Percentiles rank a stretch among this genome's conserved stretches.
Conservation (phyloP, 2,888 invertebrate species). For the Nephrotoma guestfalica region DNA sequence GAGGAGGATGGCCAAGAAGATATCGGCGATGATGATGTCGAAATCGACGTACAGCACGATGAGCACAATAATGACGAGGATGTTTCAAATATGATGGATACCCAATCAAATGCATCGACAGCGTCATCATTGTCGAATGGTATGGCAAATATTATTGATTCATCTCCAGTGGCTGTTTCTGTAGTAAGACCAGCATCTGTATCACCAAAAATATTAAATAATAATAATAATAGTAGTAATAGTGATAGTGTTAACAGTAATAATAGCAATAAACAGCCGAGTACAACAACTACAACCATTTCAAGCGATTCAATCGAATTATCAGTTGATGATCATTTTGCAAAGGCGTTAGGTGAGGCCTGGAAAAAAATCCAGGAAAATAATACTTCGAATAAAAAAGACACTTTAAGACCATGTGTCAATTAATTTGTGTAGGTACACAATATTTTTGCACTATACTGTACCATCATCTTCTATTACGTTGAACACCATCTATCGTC, state of each 20-base stretch:
- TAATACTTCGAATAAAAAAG: conserved; percentile 16
- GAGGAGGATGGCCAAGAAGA: background rate
- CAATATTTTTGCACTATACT: background rate
- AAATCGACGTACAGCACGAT: background rate
- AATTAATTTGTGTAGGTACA: background rate
- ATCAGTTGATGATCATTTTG: conserved; percentile 83
- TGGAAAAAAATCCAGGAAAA: conserved; percentile 62
- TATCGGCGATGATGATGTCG: background rate
- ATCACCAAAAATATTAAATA: conserved; percentile 8
- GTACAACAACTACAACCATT: conserved; percentile 16
- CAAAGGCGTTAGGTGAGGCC: conserved; percentile 74
- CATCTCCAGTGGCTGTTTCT: conserved; percentile 5
- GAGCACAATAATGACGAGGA: background rate
- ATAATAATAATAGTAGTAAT: conserved; percentile 8
- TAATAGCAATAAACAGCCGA: conserved; percentile 11
- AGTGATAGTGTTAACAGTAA: conserved; percentile 11
- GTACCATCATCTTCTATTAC: background rate
- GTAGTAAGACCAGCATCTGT: background rate
- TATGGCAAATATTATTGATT: background rate
- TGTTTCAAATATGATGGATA: background rate
- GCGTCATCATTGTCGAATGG: background rate
- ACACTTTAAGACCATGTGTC: background rate
- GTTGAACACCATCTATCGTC: background rate
- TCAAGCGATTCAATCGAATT: conserved; percentile 33
- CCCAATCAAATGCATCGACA: background rate